Base-by-base conservation (phyloP, 2,888 invertebrate species). In the Coremacera marginata region DNA sequence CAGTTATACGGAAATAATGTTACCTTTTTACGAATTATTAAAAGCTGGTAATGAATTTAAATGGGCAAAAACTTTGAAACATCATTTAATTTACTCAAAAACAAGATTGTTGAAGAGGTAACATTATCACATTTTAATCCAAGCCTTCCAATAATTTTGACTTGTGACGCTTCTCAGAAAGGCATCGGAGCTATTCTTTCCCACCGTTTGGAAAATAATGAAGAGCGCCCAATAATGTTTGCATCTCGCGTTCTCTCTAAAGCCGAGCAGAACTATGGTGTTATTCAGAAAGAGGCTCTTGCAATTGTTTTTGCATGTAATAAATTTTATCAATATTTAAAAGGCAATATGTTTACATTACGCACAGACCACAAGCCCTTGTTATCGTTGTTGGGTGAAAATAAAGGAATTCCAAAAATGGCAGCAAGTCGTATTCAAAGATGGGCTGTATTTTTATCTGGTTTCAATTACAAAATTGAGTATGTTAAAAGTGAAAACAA, bases 391-490 rank as follows among this genome's bases (percentile, higher is more conserved):
- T 16, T 55, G 5, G 55, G 55, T 1, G 55, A 55, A 16, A 55
- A 55, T 22, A 55, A 14, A 8, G 55, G 55, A 5, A 55, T 55
- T 55, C 55, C 55, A 55, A 55, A 55, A 55, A 55, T 55, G 55
- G 55, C 55, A 19, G 55, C 55, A 55, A 55, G 55, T 55, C 55
- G 55, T 8, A 55, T 55, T 55, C 55, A 55, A 55, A 55, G 55
- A 16, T 55, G 55, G 7, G 16, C 55, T 52, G 52, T 52, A 16
- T 55, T 55, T 55, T 55, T 55, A 16, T 14, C 55, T n/a, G 52
- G 52, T 31, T 31, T 31, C 31, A 31, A 31, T 31, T 31, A 31
- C 5, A 31, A 31, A 31, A 31, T 31, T 31, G 31, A 31, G 31
- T 31, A 31, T 31, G 31, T 31, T 31, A 31, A 31, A 31, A 31